These are phyloP conservation scores for Sminthurides bifidus DNA, from an alignment of 1,140 invertebrate genomes.

Conservation along the genomic window DNA sequence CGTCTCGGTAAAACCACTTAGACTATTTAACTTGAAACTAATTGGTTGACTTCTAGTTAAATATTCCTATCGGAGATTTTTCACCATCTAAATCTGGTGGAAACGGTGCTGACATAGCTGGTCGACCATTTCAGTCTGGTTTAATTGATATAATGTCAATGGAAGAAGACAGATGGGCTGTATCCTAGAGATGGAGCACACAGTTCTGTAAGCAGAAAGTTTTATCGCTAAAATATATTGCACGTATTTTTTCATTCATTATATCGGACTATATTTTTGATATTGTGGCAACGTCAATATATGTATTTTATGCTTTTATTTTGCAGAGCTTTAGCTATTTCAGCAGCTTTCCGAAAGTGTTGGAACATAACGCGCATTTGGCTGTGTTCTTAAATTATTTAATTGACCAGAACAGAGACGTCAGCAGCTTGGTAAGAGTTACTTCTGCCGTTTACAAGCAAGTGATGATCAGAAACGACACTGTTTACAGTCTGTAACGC, in stretches of 20 bases:
- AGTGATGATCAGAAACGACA: neutral
- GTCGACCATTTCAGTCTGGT: slow-evolving; percentile 3
- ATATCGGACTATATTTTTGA: neutral
- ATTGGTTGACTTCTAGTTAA: slow-evolving; percentile 13
- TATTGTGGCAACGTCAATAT: slow-evolving; percentile 12
- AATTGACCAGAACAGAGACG: slow-evolving; percentile 64
- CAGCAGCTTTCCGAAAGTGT: slow-evolving; percentile 55
- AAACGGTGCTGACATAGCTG: slow-evolving; percentile 5
- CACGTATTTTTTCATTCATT: neutral
- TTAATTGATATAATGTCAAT: slow-evolving; percentile 63
- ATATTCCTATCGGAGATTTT: slow-evolving; percentile 17
- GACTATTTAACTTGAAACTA: neutral
- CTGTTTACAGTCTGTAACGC: no score
- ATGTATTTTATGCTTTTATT: slow-evolving; percentile 16
- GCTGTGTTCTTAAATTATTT: slow-evolving; percentile 83
- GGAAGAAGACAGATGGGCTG: slow-evolving; percentile 74
- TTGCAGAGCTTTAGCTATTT: slow-evolving; percentile 56
- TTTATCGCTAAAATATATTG: no score
- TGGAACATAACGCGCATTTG: slow-evolving; percentile 64
- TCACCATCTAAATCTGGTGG: slow-evolving; percentile 13
- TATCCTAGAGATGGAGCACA: slow-evolving; percentile 5
- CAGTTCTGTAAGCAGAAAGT: slow-evolving; percentile 16
- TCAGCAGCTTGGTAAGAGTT: slow-evolving; percentile 54
- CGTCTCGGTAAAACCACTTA: neutral
- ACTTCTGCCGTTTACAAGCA: slow-evolving; percentile 33